Evolutionary conservation across 1,140 invertebrate species (phyloP).

Genomic region (Triops longicaudatus): DNA sequence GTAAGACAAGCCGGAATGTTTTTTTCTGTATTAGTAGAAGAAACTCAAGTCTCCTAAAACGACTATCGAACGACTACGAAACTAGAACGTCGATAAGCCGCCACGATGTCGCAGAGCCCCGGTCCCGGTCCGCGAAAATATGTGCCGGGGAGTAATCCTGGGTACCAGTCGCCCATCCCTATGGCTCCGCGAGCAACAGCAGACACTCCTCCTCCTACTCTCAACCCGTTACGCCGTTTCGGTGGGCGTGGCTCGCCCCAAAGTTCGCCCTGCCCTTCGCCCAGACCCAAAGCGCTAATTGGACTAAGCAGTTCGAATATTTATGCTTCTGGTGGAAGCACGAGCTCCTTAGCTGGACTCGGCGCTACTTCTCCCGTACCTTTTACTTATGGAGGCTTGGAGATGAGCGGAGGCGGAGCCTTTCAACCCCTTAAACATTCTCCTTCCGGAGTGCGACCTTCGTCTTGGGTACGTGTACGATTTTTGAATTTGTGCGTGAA

Average conservation of each 20-base stretch:
- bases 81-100: background rate
- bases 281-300: constrained; percentile 6
- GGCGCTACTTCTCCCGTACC: background rate
- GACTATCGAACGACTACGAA: background rate
- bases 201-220: background rate
- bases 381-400: background rate
- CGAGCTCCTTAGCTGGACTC: background rate
- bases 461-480: background rate
- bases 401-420: background rate
- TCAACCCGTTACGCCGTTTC: constrained; percentile 17
- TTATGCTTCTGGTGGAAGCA: constrained; percentile 4
- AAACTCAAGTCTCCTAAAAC: background rate
- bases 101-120: constrained; percentile 1
- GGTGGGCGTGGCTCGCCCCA: constrained; percentile 13
- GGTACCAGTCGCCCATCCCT: background rate
- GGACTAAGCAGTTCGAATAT: background rate
- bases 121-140: background rate
- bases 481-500: background rate
- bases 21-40: background rate
- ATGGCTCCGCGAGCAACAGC: background rate
- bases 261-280: constrained; percentile 20
- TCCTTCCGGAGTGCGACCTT: background rate
- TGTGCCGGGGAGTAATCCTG: background rate
- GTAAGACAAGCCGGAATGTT: background rate
- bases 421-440: background rate